Evolutionary conservation across 2,888 invertebrate species (phyloP), one percentile per base, ranked within the genome.

Genomic region (Venusia cambrica): DNA sequence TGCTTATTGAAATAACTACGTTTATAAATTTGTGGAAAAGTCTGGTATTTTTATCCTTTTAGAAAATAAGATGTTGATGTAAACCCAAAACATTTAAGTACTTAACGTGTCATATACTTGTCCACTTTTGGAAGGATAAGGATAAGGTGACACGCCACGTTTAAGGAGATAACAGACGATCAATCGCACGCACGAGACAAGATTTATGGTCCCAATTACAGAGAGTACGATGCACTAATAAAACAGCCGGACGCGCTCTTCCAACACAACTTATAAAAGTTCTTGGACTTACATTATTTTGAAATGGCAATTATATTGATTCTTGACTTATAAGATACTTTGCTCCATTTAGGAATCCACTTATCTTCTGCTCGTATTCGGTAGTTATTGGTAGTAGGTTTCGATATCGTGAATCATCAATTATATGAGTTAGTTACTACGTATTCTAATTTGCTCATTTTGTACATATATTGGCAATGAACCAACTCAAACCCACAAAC

Each of bases 191-290:
- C 45, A 41, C 31, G 46, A 39, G 35, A 39, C 36, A 38, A 54
- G 60, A 63, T 63, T 62, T 62, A 63, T 60, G 46, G 48, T 24
- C 29, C 50, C 57, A 60, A 62, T 62, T 58, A 63, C 45, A 38
- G 8, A 10, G 21, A 25, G 21, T 26, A 31, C 30, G 33, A 20
- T 34, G 43, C 41, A 44, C 38, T 42, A 33, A 45, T 38, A 38
- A 36, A 40, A 37, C 17, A 34, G 22, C 38, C 39, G 39, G 39
- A 43, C 38, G 29, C 35, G 22, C 12, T 27, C 39, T 33, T 13
- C 29, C 16, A 7, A 10, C 6, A 8, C 12, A 3, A 10, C 20
- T 5, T 13, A 25, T 14, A 30, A 22, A 22, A 35, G 8, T n/a
- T n/a, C n/a, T n/a, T n/a, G 18, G 35, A 40, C 20, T 18, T 19